Base-by-base conservation (phyloP, 2,888 invertebrate genomes). In the Lissonota sp. region DNA sequence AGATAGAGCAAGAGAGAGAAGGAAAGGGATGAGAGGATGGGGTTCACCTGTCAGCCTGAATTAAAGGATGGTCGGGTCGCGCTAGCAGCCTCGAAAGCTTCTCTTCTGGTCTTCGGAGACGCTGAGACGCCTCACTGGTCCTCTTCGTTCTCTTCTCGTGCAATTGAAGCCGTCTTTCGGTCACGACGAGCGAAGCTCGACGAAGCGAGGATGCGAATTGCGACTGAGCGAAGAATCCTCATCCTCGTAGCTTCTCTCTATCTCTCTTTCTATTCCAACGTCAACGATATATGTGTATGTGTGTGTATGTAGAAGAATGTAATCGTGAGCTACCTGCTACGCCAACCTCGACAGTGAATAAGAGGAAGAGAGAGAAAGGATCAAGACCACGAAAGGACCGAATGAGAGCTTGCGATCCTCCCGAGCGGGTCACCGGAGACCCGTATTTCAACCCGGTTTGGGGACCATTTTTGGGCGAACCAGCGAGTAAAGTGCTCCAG, bases 11-110 rank as follows among this genome's bases (percentile, higher is more conserved):
- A 8, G 53, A 84, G 86, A 71, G 82, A 78, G 70, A 69, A 85
- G 63, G 53, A 46, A 37, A 44, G 60, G 60, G 53, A 70, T 51
- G 64, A 84, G 87, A 79, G 80, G 91, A 87, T 89, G 92, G 86
- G 88, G 87, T 89, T 89, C 93, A 94, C 94, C 94, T 94, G 94
- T 94, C 94, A 94, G 92, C 90, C 92, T 92, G 93, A 94, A 94
- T 94, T 94, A 94, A 94, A 93, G 94, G 93, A 94, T 93, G 93
- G 93, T 90, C 87, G 91, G 88, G 87, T 89, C 87, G 86, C 84
- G n/a, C n/a, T n/a, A n/a, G n/a, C n/a, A n/a, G 80, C 82, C 83
- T 70, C 84, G 86, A 86, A 78, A 85, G 81, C 81, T 81, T 74
- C 81, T 60, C 63, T 70, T 49, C 10, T 49, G 55, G 74, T 73